Evolutionary conservation across 2,113 vertebrate species (phyloP).

Genomic region (Petromus typicus): DNA sequence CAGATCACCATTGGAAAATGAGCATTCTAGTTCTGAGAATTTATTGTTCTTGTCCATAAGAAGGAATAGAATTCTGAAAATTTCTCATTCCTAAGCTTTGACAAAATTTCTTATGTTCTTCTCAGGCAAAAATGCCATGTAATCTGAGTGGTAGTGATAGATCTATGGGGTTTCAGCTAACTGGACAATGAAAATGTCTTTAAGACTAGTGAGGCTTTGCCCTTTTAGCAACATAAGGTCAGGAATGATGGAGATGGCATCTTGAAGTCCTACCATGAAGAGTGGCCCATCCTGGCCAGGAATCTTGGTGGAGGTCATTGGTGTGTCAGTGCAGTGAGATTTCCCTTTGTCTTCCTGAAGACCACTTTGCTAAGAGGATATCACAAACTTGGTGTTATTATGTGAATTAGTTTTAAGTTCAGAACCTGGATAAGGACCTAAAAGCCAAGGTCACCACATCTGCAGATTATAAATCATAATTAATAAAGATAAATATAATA

Average conservation of each 20-base stretch:
- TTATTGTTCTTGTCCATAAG: neutral
- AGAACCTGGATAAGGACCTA: neutral
- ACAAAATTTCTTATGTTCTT: neutral
- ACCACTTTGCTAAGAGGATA: neutral
- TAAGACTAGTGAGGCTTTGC: neutral
- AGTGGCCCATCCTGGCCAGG: neutral
- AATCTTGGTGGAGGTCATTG: neutral
- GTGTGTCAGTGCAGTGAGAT: neutral
- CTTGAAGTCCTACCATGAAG: neutral
- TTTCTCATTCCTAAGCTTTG: neutral
- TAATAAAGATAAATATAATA: conserved; percentile 35
- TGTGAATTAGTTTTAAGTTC: conserved; percentile 24
- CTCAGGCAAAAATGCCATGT: neutral
- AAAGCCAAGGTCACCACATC: neutral
- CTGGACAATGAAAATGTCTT: neutral
- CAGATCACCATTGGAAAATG: neutral
- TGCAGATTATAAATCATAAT: neutral
- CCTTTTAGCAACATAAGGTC: neutral
- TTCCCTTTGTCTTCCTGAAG: neutral
- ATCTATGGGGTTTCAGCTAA: neutral
- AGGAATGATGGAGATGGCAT: neutral
- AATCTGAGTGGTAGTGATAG: neutral
- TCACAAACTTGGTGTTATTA: neutral
- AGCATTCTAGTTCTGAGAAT: neutral
- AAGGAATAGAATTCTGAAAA: neutral